Evolutionary conservation across 2,113 vertebrate species (phyloP), one percentile per base, ranked within the genome.

Genomic region (Brachyhypopomus gauderio): DNA sequence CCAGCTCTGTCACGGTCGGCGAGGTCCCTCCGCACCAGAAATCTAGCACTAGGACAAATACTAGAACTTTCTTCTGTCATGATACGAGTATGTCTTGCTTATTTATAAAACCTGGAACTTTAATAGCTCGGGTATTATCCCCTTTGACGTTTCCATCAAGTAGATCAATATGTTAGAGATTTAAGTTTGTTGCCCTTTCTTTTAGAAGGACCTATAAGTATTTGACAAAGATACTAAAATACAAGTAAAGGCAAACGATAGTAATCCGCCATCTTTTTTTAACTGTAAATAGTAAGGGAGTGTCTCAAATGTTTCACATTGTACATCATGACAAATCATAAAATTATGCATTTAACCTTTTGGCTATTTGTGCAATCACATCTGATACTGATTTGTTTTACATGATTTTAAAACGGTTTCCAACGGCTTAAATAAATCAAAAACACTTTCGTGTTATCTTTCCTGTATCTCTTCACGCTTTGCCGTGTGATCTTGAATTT

Each of bases 61-160:
- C 84, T 86, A 41, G 89, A 91, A 90, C 83, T 58, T 86, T 92
- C 91, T n/a, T 90, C 89, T 30, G 86, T 22, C 64, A 83, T 52
- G 2, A 75, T 45, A 16, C 38, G 0, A 55, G 1, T 14, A 23
- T 4, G 8, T 27, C 12, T 75, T 55, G 67, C 67, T 1, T 73
- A 48, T 25, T 80, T 79, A 52, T 52, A 81, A 77, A 77, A 88
- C 91, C 90, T 91, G 23, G n/a, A 27, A 30, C 23, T 8, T 62
- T 38, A 7, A 17, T 22, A 75, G 0, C 52, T 5, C 27, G 16
- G 11, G 19, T 9, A 17, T 70, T 4, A 0, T 71, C 67, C 16
- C 20, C 17, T 27, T 27, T 25, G 9, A 27, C 27, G 2, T 5
- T 41, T 52, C 63, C 6, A 22, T 71, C 16, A 19, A 58, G 14